phyloP scores from a whole-genome alignment of 1,140 invertebrate species.

The Achatina immaculata region DNA sequence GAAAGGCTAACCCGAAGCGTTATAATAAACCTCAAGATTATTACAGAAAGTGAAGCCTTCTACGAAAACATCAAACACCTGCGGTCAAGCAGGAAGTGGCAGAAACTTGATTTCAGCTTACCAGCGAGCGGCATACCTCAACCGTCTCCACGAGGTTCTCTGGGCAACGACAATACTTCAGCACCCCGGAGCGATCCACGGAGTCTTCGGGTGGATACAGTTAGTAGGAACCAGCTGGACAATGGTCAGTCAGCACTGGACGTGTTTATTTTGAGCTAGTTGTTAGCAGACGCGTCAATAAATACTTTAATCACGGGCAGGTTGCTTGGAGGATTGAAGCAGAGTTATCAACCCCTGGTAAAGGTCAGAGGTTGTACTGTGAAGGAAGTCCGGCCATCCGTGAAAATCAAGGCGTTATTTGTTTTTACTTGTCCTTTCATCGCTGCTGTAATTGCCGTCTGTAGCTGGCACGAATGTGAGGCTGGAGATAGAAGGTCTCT shows the following conservation, averaged over 20 bases:
- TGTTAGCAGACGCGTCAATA: background rate
- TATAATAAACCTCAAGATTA: no score
- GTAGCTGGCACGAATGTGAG: background rate
- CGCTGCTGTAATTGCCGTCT: background rate
- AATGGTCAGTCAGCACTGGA: background rate
- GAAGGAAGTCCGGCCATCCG: background rate
- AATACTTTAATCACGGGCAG: background rate
- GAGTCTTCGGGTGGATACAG: background rate
- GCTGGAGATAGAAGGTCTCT: no score
- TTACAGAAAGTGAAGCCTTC: no score
- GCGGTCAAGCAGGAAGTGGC: constrained; percentile 1
- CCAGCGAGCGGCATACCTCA: background rate
- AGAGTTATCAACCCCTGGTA: background rate
- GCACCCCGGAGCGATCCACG: background rate
- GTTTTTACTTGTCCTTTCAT: background rate
- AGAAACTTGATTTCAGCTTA: background rate
- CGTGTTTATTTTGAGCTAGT: background rate
- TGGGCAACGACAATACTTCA: background rate
- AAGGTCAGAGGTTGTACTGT: background rate
- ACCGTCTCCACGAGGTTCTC: background rate
- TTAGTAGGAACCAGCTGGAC: background rate
- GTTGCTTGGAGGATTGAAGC: background rate
- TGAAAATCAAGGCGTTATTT: background rate
- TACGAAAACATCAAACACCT: background rate
- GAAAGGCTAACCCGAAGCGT: no score